Evolutionary conservation across 1,140 invertebrate genomes (phyloP).

Genomic region (Dreissena polymorpha): DNA sequence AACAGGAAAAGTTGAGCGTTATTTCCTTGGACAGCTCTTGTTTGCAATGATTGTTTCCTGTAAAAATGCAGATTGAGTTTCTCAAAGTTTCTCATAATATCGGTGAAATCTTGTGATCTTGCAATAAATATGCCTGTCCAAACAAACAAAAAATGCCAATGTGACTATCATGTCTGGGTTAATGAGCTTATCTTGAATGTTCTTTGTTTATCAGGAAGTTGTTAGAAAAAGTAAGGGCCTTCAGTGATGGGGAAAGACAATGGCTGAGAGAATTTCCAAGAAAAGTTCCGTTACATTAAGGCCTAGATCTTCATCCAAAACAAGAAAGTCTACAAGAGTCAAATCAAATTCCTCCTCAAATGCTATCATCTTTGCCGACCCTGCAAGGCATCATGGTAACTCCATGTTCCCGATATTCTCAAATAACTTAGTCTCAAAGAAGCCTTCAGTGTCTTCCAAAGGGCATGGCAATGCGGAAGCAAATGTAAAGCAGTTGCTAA

Average conservation of each 20-base stretch:
- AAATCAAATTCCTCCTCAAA: slow-evolving; percentile 36
- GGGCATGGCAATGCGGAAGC: background rate
- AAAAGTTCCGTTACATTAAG: slow-evolving; percentile 10
- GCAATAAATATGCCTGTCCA: too few species aligned
- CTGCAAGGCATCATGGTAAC: slow-evolving; percentile 36
- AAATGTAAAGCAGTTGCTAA: slow-evolving; percentile 19
- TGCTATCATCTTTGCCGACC: slow-evolving; percentile 34
- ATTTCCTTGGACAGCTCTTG: too few species aligned
- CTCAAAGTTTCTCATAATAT: too few species aligned
- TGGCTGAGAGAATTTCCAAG: slow-evolving; percentile 6
- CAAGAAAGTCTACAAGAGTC: slow-evolving; percentile 3
- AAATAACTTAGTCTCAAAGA: slow-evolving; percentile 47
- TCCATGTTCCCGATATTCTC: slow-evolving; percentile 59
- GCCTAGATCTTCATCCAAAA: slow-evolving; percentile 27
- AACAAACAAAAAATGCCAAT: too few species aligned
- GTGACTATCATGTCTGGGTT: too few species aligned
- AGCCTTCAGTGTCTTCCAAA: slow-evolving; percentile 22
- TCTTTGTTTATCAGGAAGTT: too few species aligned
- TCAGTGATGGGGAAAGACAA: slow-evolving; percentile 3
- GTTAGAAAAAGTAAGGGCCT: too few species aligned
- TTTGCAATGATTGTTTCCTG: too few species aligned
- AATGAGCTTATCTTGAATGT: too few species aligned
- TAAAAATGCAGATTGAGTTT: too few species aligned
- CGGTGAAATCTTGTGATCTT: too few species aligned
- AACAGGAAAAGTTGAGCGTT: too few species aligned